A percentile compares a stretch with the other conserved stretches of the same genome.
Conservation (phyloP, 1,140 invertebrate genomes). For the Yoshiicerus persimilis region DNA sequence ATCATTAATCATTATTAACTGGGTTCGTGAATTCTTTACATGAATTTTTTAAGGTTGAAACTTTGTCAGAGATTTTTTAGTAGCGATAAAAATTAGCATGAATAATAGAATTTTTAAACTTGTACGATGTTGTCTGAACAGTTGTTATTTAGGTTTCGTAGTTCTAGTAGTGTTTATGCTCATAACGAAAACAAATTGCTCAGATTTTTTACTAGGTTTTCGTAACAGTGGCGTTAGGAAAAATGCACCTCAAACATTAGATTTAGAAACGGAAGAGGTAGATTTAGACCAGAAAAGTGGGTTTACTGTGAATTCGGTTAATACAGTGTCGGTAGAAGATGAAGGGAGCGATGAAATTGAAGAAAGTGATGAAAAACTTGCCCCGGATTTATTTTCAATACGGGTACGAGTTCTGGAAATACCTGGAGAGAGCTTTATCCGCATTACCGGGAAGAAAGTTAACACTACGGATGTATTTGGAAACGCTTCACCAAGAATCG, state of each 20-base stretch:
- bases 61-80: neutral
- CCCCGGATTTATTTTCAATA: neutral
- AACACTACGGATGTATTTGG: constrained; percentile 23
- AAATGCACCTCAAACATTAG: neutral
- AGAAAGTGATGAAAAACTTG: neutral
- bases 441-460: neutral
- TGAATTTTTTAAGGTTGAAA: neutral
- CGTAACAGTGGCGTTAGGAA: neutral
- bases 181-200: neutral
- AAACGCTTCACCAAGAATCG: neutral
- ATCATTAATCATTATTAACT: neutral
- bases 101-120: neutral
- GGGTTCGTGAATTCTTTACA: neutral
- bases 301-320: neutral
- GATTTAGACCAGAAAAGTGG: neutral
- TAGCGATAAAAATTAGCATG: neutral
- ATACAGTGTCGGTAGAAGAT: neutral
- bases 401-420: neutral
- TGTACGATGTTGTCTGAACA: neutral
- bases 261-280: neutral
- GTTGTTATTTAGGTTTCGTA: neutral
- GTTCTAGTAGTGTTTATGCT: neutral
- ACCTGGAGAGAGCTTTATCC: constrained; percentile 26
- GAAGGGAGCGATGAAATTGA: neutral
- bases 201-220: neutral